A percentile compares a stretch with the other conserved stretches of the same genome.
phyloP scores from a whole-genome alignment of 1,140 invertebrate species.

The Drosophila kikkawai region DNA sequence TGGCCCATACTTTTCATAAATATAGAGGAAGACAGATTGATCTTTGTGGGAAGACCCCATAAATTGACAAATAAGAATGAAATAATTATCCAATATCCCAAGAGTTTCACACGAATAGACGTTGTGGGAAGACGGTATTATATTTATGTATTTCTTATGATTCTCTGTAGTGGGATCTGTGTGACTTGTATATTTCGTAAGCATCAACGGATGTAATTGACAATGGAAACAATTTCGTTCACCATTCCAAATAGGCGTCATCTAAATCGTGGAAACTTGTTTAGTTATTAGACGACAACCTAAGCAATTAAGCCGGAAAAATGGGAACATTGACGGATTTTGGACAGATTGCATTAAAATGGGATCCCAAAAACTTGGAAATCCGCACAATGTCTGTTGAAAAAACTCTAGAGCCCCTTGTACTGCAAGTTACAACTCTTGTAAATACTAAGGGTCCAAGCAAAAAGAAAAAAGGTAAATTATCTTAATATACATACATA shows the following conservation, averaged over 20 bases:
- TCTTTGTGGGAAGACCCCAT: too few relatives aligned
- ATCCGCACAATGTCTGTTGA: slow-evolving; percentile 99
- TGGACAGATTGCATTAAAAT: slow-evolving; percentile 83
- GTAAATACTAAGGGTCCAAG: slow-evolving; percentile 98
- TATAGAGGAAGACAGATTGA: too few relatives aligned
- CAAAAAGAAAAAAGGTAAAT: slow-evolving; percentile 96
- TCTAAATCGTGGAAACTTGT: neutral
- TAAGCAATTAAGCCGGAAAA: neutral
- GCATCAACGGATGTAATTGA: too few relatives aligned
- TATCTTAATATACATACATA: neutral
- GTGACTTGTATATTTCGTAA: neutral
- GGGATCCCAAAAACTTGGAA: slow-evolving; percentile 99
- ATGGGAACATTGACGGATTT: slow-evolving; percentile 82
- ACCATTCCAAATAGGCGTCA: slow-evolving; percentile 17
- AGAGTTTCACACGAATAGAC: neutral
- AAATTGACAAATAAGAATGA: too few relatives aligned
- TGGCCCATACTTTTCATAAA: too few relatives aligned
- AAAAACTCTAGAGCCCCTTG: slow-evolving; percentile 97
- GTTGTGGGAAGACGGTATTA: neutral
- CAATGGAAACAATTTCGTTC: neutral
- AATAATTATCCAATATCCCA: neutral
- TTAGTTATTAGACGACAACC: neutral
- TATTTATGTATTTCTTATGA: neutral
- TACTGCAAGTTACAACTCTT: slow-evolving; percentile 98
- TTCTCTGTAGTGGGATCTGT: neutral